Base-by-base conservation (phyloP, 2,888 invertebrate genomes). In the Ganaspis brasiliensis region DNA sequence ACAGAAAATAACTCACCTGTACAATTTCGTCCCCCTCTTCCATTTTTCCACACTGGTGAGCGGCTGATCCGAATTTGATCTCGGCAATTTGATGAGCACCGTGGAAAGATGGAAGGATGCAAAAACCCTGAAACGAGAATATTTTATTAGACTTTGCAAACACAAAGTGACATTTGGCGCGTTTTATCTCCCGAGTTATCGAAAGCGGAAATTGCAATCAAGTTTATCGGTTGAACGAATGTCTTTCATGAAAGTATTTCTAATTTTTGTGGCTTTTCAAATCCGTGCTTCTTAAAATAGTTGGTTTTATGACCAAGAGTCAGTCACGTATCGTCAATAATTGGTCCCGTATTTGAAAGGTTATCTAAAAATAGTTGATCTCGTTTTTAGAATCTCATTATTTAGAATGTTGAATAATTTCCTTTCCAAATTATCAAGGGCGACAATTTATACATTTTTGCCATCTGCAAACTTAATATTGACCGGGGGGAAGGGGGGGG, bases 11-110 rank as follows among this genome's bases (percentile, higher is more conserved):
- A n/a, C n/a, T n/a, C 83, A 97, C 97, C 93, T 98, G 97, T 56
- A 99, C 96, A 85, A 99, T 97, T 93, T 99, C 99, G 92, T 99
- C 99, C 0, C 98, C 99, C 85, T 96, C 96, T 92, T 98, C 98
- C 87, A 99, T 96, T 92, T 97, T 97, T 1, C 97, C 97, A 84
- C 97, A 97, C 45, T 96, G 95, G 92, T 98, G 98, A 55, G 98
- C 98, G 1, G 98, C 97, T 71, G 98, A 97, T 87, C 97, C 96
- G 91, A 96, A 96, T 90, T 97, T 97, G 73, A 98, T 96, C 89
- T 97, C 96, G 19, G 96, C 96, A 77, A 99, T 96, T 89, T 97
- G 96, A 89, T 93, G 94, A 81, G 95, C 93, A 0, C 95, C 95
- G 91, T 96, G 96, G 92, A 96, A 97, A 56, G 96, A 96, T 10